These are phyloP conservation scores for Dryomyza anilis DNA, from an alignment of 2,888 invertebrate species.

Conservation along the genomic window DNA sequence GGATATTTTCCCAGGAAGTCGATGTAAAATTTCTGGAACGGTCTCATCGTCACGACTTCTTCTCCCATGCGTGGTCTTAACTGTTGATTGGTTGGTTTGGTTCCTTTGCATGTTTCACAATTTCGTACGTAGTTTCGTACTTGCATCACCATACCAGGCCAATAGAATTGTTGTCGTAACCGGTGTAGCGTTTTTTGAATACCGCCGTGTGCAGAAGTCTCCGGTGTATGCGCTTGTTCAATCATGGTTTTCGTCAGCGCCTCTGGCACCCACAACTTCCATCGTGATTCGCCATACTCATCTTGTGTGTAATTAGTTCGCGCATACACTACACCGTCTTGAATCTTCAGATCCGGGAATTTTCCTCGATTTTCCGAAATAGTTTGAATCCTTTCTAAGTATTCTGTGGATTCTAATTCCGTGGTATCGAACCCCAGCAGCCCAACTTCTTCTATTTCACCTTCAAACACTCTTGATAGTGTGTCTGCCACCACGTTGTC, in stretches of 20 bases:
- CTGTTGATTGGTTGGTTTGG: neutral
- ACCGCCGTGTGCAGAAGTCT: constrained; percentile 15
- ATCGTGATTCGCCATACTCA: neutral
- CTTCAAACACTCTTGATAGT: no score
- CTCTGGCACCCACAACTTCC: constrained; percentile 5
- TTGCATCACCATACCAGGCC: constrained; percentile 32
- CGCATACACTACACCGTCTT: neutral
- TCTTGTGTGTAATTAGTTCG: neutral
- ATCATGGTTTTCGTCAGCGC: neutral
- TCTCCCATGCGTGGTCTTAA: neutral
- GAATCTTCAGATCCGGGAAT: constrained; percentile 36
- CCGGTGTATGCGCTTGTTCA: constrained; percentile 1
- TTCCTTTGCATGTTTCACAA: constrained; percentile 20
- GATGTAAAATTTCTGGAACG: no score
- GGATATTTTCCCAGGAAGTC: no score
- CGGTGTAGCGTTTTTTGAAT: constrained; percentile 23
- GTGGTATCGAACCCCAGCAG: constrained; percentile 14
- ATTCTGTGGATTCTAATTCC: constrained; percentile 16
- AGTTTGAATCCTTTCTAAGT: neutral
- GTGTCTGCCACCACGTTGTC: no score
- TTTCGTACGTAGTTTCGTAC: constrained; percentile 12
- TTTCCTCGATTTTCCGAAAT: constrained; percentile 3
- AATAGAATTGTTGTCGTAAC: constrained; percentile 28
- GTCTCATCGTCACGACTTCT: neutral
- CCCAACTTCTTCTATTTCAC: neutral